These are phyloP conservation scores for Cyanoderma ruficeps DNA, from an alignment of 2,113 vertebrate species.

Conservation along the genomic window DNA sequence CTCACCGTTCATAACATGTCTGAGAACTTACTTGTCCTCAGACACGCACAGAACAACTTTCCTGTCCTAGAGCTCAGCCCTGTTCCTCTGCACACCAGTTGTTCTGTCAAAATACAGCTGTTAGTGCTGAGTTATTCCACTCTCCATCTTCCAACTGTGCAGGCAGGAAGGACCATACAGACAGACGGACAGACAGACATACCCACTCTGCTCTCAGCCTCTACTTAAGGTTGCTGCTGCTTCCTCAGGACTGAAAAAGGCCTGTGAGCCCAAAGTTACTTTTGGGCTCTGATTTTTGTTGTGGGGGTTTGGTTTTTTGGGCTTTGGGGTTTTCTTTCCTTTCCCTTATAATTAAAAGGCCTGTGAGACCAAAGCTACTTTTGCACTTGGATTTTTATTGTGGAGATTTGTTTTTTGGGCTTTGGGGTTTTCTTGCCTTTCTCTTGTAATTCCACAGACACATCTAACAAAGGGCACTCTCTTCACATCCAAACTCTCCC, in stretches of 20 bases:
- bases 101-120: constrained; percentile 13
- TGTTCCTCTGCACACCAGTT: neutral
- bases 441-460: neutral
- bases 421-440: neutral
- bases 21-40: neutral
- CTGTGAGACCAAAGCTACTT: neutral
- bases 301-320: neutral
- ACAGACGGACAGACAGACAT: neutral
- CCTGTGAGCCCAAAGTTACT: neutral
- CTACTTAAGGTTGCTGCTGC: neutral
- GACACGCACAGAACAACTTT: neutral
- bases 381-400: rapidly evolving
- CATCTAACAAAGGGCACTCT: neutral
- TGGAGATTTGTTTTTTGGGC: neutral
- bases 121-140: neutral
- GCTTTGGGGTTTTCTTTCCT: neutral
- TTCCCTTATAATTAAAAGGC: neutral
- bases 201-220: neutral
- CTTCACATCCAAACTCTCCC: neutral
- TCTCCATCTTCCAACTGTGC: neutral
- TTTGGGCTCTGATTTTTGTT: rapidly evolving
- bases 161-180: neutral
- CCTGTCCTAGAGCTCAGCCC: neutral
- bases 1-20: neutral
- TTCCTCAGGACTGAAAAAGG: neutral